Conservation (phyloP, 2,797 vertebrate genomes). For the Coilia nasus region DNA sequence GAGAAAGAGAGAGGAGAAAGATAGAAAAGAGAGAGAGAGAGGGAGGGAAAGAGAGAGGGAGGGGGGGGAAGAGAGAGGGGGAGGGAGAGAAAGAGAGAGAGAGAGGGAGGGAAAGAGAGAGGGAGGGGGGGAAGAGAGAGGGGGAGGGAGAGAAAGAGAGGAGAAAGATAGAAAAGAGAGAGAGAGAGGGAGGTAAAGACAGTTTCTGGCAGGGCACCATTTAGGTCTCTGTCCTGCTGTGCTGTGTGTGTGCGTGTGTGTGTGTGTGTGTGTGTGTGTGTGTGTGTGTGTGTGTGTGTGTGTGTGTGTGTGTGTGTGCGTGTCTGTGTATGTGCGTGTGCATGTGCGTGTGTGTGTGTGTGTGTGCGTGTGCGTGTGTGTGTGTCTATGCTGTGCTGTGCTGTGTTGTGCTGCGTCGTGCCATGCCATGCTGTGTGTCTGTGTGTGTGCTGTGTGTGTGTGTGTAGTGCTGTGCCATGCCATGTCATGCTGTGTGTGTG, state of each 20-base stretch:
- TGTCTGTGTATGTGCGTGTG: not conserved
- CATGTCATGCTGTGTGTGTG: too few relatives aligned
- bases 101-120: not conserved
- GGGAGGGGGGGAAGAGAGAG: not conserved
- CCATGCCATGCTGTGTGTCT: too few relatives aligned
- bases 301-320: conserved; percentile 28
- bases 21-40: too few relatives aligned
- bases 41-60: not conserved
- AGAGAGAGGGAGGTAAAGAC: not conserved
- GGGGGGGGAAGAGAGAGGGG: too few relatives aligned
- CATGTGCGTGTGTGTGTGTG: not conserved
- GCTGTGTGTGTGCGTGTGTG: not conserved
- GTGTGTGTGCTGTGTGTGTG: too few relatives aligned
- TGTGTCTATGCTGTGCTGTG: too few relatives aligned
- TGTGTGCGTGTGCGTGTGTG: not conserved
- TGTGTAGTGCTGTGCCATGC: too few relatives aligned
- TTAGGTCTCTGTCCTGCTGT: not conserved
- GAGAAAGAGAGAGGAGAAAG: not conserved
- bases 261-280: not conserved
- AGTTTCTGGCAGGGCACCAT: too few relatives aligned
- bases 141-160: not conserved
- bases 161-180: too few relatives aligned
- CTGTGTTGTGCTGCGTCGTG: not conserved
- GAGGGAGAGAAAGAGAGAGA: not conserved
- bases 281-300: conserved; percentile 22